phyloP scores from a whole-genome alignment of 2,888 invertebrate genomes.

The Cepaea hortensis region DNA sequence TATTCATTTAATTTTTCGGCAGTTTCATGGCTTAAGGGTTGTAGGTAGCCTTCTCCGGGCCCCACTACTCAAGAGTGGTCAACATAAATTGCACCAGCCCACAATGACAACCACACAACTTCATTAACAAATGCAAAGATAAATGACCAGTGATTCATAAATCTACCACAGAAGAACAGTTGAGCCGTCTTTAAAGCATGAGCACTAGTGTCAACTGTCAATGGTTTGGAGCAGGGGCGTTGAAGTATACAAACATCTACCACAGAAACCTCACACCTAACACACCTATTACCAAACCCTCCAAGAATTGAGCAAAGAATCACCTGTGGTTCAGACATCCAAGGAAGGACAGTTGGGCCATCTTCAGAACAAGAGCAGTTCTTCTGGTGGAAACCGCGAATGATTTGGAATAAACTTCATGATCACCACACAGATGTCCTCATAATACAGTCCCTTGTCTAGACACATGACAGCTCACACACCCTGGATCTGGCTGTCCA shows the following conservation, averaged over 20 bases:
- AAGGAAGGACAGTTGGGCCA: slow-evolving; percentile 37
- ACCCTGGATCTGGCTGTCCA: background rate
- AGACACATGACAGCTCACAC: no score
- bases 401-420: slow-evolving; percentile 33
- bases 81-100: no score
- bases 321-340: slow-evolving; percentile 45
- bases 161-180: no score
- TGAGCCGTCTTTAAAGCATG: no score
- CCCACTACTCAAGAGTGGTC: slow-evolving; percentile 76
- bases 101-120: no score
- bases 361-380: slow-evolving; percentile 38
- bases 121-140: no score
- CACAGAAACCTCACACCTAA: no score
- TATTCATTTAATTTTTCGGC: slow-evolving; percentile 76
- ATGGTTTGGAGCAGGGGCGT: no score
- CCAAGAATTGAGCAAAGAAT: background rate
- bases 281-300: no score
- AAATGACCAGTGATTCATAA: no score
- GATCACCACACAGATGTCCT: slow-evolving; percentile 49
- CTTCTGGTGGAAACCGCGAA: slow-evolving; percentile 62
- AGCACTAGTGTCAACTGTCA: no score
- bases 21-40: slow-evolving; percentile 86
- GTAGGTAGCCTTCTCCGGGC: slow-evolving; percentile 82
- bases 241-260: no score
- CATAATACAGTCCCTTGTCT: background rate